Base-by-base conservation (phyloP, 2,113 vertebrate genomes). In the Paedocypris sp. region DNA sequence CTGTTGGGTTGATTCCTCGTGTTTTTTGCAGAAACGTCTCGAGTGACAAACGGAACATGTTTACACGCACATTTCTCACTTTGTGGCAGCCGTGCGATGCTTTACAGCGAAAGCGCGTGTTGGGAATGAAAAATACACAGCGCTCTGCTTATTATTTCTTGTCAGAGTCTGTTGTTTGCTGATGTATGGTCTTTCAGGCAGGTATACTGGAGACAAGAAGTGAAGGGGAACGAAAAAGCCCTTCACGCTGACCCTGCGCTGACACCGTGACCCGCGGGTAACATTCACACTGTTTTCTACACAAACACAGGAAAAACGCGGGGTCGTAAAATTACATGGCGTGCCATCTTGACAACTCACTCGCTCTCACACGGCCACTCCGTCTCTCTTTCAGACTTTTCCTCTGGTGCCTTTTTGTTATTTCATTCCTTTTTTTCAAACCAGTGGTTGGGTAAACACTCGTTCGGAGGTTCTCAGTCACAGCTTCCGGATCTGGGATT, bases 221-320 rank as follows among this genome's bases (percentile, higher is more conserved):
- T 59, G 9, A 4, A 64, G 53, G 59, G 53, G 20, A 59, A 62
- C 70, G 73, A 70, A 66, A 64, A n/a, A n/a, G n/a, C n/a, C n/a
- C 13, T 26, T 4, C 16, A 23, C n/a, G 29, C 29, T 61, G 54
- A 28, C 59, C 73, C 71, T 42, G 60, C 35, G 25, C 67, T 38
- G 71, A 67, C 74, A 71, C 53, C 1, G 0, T 0, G 53, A 73
- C 72, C 69, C 3, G 2, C 56, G 66, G 66, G 69, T 75, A 74
- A 76, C 72, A 64, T 76, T 75, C 67, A 75, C 62, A 65, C 64
- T 68, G 75, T 74, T 75, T 75, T 79, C 67, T 73, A 68, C 70
- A 73, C 69, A 73, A 79, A 76, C 66, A 76, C 71, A 73, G 76
- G 64, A 72, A 76, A 80, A 79, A 72, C 65, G 69, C 73, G 73